These are phyloP conservation scores for Sclerurus mexicanus DNA, from an alignment of 2,113 vertebrate species.

Conservation along the genomic window DNA sequence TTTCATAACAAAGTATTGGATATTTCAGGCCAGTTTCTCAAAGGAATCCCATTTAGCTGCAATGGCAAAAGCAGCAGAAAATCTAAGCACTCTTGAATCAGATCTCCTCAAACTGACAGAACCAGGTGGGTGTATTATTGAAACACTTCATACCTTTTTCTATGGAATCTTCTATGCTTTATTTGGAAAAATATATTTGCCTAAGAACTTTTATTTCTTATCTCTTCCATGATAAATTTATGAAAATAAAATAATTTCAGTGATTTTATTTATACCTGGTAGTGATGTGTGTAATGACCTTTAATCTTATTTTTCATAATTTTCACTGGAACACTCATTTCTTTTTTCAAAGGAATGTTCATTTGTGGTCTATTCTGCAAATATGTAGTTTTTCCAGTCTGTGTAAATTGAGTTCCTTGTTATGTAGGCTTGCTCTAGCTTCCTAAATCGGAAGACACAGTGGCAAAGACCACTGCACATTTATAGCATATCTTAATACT, in stretches of 20 bases:
- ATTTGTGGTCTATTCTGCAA: not conserved
- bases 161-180: not conserved
- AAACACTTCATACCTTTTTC: not conserved
- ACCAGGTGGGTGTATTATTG: constrained; percentile 29
- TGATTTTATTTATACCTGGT: not conserved
- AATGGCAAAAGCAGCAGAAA: constrained; percentile 73
- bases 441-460: not conserved
- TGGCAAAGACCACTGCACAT: not conserved
- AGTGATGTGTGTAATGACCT: not conserved
- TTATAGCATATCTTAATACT: not conserved
- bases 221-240: not conserved
- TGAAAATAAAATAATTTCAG: not conserved
- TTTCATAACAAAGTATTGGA: not conserved
- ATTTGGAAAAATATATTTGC: not conserved
- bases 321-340: not conserved
- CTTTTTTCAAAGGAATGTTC: not conserved
- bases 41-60: constrained; percentile 39
- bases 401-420: not conserved
- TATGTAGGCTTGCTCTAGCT: not conserved
- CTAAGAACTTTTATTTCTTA: not conserved
- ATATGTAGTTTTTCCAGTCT: not conserved
- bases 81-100: constrained; percentile 75
- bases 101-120: constrained; percentile 73
- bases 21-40: constrained; percentile 56
- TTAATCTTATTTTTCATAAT: not conserved